phyloP scores from a whole-genome alignment of 2,888 invertebrate genomes.

The Erebia epiphron region DNA sequence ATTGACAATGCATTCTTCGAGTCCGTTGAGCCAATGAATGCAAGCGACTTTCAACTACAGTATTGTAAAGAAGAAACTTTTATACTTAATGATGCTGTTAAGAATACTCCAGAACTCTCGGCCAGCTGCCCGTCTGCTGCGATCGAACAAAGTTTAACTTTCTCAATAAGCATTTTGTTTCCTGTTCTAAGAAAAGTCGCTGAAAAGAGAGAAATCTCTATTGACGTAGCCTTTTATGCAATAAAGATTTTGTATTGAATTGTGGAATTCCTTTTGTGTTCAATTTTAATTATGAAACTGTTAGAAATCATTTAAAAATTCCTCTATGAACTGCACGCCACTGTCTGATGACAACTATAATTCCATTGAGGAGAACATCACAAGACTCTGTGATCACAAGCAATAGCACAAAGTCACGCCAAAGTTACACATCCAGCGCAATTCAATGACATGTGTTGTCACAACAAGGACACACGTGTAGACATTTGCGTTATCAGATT shows the following conservation, averaged over 20 bases:
- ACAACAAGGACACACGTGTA: too few species aligned
- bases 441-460: too few species aligned
- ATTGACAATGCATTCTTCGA: background rate
- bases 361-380: too few species aligned
- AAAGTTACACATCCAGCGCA: too few species aligned
- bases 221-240: conserved; percentile 16
- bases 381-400: too few species aligned
- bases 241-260: conserved; percentile 16
- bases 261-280: conserved; percentile 2
- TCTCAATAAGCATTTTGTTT: conserved; percentile 47
- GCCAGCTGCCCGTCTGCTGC: conserved; percentile 29
- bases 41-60: background rate
- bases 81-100: conserved; percentile 32
- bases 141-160: conserved; percentile 45
- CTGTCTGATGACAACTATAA: too few species aligned
- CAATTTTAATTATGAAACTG: background rate
- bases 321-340: too few species aligned
- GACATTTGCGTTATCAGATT: too few species aligned
- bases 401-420: too few species aligned
- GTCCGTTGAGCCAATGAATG: too few species aligned
- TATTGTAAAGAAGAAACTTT: conserved; percentile 23
- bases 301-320: background rate
- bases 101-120: conserved; percentile 25
- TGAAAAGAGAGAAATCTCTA: conserved; percentile 13
- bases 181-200: conserved; percentile 35